Percentiles rank a stretch among this genome's conserved stretches.
These are phyloP conservation scores for Passer montanus DNA, from an alignment of 2,113 vertebrate genomes.

Conservation along the genomic window DNA sequence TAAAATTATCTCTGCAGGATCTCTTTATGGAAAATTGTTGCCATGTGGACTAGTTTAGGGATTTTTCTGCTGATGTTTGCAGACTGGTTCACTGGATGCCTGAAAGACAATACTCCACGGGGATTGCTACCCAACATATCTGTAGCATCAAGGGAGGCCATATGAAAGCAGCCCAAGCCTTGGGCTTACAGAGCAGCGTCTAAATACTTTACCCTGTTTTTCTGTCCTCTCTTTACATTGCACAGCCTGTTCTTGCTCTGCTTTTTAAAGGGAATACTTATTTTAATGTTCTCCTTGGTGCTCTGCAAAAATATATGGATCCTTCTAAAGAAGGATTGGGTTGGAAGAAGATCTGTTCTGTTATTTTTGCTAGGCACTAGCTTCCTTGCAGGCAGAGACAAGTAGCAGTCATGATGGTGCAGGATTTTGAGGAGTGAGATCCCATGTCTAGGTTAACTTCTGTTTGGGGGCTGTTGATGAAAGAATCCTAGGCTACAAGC, in stretches of 20 bases:
- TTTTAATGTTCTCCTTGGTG: not conserved
- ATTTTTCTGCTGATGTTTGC: not conserved
- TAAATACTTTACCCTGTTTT: not conserved
- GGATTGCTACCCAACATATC: not conserved
- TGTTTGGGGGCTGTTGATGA: not conserved
- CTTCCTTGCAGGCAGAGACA: not conserved
- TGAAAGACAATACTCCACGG: not conserved
- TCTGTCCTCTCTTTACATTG: not conserved
- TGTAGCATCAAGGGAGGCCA: not conserved
- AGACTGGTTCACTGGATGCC: not conserved
- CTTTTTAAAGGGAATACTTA: not conserved
- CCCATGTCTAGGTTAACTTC: not conserved
- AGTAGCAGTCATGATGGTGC: not conserved
- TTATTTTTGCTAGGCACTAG: not conserved
- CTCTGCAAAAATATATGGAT: not conserved
- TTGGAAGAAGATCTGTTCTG: not conserved
- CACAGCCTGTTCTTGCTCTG: not conserved
- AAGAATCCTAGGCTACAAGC: not conserved
- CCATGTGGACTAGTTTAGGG: not conserved
- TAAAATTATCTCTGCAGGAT: not conserved
- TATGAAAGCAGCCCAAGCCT: not conserved
- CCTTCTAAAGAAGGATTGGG: not conserved
- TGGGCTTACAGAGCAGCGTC: not conserved
- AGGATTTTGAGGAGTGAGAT: not conserved
- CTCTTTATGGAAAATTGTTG: not conserved